phyloP scores from a whole-genome alignment of 2,113 vertebrate species.

The Syngnathus scovelli region DNA sequence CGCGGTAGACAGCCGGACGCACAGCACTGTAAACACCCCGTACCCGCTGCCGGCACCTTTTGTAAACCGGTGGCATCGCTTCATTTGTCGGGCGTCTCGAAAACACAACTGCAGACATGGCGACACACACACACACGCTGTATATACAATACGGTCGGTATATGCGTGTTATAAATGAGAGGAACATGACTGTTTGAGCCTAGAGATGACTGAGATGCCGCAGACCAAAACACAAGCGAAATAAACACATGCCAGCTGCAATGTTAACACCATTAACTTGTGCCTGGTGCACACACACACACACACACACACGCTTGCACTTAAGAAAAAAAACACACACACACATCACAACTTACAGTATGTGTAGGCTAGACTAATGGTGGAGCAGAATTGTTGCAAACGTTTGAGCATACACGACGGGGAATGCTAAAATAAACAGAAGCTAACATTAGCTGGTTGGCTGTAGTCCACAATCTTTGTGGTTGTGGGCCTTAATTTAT shows the following conservation, averaged over 20 bases:
- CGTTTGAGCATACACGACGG: background rate
- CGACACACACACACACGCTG: conserved; percentile 3
- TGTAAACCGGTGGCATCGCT: background rate
- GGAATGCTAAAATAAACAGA: background rate
- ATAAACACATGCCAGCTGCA: conserved; percentile 61
- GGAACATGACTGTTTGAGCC: conserved; percentile 49
- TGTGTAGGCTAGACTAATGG: background rate
- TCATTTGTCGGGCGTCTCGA: conserved; percentile 6
- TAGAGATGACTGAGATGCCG: conserved; percentile 50
- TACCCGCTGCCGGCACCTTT: background rate
- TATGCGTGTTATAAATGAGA: conserved; percentile 42
- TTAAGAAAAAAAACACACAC: background rate
- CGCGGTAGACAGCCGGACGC: conserved; percentile 48
- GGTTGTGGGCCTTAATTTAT: too few relatives aligned
- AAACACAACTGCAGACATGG: conserved; percentile 14
- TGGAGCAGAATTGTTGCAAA: background rate
- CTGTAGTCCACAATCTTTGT: background rate
- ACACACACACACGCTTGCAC: background rate
- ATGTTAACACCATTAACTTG: conserved; percentile 51
- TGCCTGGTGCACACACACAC: background rate
- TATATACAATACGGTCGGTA: conserved; percentile 11
- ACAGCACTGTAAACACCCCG: conserved; percentile 48
- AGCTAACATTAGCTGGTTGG: background rate
- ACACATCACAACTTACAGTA: background rate
- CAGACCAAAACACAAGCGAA: conserved; percentile 56